Conservation (phyloP, 2,888 invertebrate genomes). For the Hypena proboscidalis region DNA sequence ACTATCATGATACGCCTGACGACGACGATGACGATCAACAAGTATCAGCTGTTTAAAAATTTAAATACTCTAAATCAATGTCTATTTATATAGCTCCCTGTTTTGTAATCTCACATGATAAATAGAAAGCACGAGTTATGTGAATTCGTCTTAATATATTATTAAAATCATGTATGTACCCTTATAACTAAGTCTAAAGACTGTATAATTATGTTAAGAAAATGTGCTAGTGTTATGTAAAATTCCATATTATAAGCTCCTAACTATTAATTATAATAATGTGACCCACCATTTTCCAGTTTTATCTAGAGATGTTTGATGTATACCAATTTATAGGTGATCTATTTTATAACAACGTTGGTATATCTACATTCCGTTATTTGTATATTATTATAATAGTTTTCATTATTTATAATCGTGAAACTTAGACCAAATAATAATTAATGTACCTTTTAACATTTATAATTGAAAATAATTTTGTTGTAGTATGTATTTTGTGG, state of each 20-base stretch:
- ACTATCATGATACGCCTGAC: constrained; percentile 84
- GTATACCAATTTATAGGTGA: constrained; percentile 73
- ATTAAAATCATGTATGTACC: constrained; percentile 76
- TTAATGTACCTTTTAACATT: constrained; percentile 84
- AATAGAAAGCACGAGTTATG: constrained; percentile 81
- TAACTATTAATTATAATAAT: constrained; percentile 69
- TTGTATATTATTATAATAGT: constrained; percentile 79
- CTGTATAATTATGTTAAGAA: constrained; percentile 82
- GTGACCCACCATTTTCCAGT: constrained; percentile 85
- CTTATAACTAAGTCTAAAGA: constrained; percentile 83
- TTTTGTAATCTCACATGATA: constrained; percentile 82
- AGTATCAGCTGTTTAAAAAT: constrained; percentile 79
- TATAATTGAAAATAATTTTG: constrained; percentile 74
- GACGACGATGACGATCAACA: constrained; percentile 84
- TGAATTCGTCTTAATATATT: constrained; percentile 69
- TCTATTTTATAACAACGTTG: constrained; percentile 69
- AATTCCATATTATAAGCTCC: constrained; percentile 68
- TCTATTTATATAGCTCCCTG: constrained; percentile 78
- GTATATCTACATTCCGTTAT: constrained; percentile 84
- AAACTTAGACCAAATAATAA: constrained; percentile 86
- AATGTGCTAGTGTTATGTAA: constrained; percentile 82
- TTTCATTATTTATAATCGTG: constrained; percentile 81
- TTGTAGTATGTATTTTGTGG: constrained; percentile 75
- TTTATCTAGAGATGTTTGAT: constrained; percentile 80
- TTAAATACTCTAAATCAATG: constrained; percentile 70